Conservation (phyloP, 2,888 invertebrate genomes). For the Lycophotia porphyrea region DNA sequence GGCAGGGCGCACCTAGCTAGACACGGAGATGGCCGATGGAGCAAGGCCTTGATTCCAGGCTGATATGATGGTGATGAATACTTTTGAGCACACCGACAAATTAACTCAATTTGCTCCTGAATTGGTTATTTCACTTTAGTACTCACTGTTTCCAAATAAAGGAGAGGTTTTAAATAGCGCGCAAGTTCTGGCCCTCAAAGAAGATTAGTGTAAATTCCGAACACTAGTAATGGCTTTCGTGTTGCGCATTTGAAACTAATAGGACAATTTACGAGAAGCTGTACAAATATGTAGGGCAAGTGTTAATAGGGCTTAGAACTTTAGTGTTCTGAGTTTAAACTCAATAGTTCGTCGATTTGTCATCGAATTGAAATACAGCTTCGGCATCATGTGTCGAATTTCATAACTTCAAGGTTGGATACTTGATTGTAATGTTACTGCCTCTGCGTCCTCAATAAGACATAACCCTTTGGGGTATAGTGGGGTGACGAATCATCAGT, state of each 20-base stretch:
- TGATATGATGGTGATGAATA: no score
- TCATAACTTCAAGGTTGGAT: neutral
- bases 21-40: no score
- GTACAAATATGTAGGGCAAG: constrained; percentile 6
- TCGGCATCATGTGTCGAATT: neutral
- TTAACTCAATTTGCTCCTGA: neutral
- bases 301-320: constrained; percentile 4
- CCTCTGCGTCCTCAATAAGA: neutral
- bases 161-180: neutral
- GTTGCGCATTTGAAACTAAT: constrained; percentile 47
- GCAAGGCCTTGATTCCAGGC: no score
- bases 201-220: constrained; percentile 43
- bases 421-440: neutral
- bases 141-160: constrained; percentile 1
- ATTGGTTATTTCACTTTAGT: constrained; percentile 7
- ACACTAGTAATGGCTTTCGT: constrained; percentile 45
- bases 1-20: no score
- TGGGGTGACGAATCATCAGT: neutral
- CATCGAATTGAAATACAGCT: neutral
- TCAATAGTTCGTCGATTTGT: constrained; percentile 18
- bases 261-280: constrained; percentile 38
- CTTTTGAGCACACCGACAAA: neutral
- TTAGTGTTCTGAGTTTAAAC: neutral
- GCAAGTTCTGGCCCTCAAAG: constrained; percentile 24
- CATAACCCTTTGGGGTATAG: no score